Percentiles rank a stretch among this genome's conserved stretches.
These are phyloP conservation scores for Callocephalon fimbriatum DNA, from an alignment of 2,113 vertebrate species.

Conservation along the genomic window DNA sequence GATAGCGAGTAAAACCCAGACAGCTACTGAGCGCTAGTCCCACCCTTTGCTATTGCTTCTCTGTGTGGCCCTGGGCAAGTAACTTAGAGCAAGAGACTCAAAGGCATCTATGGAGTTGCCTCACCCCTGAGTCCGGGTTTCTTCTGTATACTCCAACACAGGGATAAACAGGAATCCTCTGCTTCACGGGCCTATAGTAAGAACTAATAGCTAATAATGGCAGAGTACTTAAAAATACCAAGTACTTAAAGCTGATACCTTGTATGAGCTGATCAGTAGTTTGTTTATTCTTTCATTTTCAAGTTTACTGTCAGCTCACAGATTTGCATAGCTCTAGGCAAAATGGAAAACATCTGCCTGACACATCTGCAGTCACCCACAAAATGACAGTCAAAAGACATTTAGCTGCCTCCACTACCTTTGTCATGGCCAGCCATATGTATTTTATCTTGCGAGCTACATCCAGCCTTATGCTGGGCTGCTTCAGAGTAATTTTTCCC, in stretches of 20 bases:
- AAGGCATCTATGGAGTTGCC: background rate
- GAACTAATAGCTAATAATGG: background rate
- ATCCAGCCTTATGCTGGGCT: background rate
- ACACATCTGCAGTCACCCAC: background rate
- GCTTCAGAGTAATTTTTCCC: background rate
- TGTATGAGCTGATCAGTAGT: background rate
- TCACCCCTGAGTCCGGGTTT: background rate
- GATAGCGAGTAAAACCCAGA: background rate
- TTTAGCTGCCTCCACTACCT: background rate
- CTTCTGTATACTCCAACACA: background rate
- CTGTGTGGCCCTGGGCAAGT: background rate
- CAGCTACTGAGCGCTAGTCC: background rate
- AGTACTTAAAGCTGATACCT: background rate
- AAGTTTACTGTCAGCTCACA: background rate
- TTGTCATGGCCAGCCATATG: background rate
- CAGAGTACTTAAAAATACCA: background rate
- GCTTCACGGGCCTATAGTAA: background rate
- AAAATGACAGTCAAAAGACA: constrained; percentile 9
- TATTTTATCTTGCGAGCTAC: background rate
- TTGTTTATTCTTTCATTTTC: background rate
- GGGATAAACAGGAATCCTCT: background rate
- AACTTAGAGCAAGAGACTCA: background rate
- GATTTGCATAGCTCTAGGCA: background rate
- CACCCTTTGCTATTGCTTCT: background rate
- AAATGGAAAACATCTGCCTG: constrained; percentile 1